A percentile compares a stretch with the other conserved stretches of the same genome.
phyloP scores from a whole-genome alignment of 2,888 invertebrate genomes.

The Nephrotoma guestfalica region DNA sequence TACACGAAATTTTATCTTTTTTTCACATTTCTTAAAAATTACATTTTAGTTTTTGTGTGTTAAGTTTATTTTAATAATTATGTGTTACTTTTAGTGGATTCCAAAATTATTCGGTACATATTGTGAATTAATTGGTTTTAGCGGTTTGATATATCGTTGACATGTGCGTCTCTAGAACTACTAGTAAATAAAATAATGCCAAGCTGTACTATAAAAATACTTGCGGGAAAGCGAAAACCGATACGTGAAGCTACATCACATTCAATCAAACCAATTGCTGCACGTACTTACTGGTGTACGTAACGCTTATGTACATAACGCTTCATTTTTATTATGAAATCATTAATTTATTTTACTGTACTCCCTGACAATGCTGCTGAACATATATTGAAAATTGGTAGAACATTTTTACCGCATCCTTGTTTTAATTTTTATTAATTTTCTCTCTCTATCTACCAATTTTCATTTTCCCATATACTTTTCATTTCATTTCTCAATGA shows the following conservation, averaged over 20 bases:
- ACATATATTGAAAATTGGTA: neutral
- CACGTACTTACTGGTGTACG: neutral
- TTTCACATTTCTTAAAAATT: neutral
- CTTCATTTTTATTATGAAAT: neutral
- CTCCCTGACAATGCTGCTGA: neutral
- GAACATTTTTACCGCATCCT: neutral
- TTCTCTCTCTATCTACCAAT: neutral
- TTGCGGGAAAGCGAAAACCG: no score
- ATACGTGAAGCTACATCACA: no score
- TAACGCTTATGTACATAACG: no score
- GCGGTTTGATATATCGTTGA: no score
- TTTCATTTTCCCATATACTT: neutral
- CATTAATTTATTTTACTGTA: neutral
- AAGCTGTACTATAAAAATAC: no score
- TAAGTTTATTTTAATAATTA: neutral
- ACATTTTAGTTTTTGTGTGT: neutral
- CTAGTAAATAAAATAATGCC: no score
- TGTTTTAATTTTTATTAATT: neutral
- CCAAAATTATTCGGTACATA: neutral
- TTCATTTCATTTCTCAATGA: neutral
- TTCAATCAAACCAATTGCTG: neutral
- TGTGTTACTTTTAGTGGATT: neutral
- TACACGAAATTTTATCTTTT: neutral
- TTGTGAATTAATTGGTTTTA: no score
- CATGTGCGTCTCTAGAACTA: no score